Base-by-base conservation (phyloP, 2,888 invertebrate species). In the Nomada fabriciana region DNA sequence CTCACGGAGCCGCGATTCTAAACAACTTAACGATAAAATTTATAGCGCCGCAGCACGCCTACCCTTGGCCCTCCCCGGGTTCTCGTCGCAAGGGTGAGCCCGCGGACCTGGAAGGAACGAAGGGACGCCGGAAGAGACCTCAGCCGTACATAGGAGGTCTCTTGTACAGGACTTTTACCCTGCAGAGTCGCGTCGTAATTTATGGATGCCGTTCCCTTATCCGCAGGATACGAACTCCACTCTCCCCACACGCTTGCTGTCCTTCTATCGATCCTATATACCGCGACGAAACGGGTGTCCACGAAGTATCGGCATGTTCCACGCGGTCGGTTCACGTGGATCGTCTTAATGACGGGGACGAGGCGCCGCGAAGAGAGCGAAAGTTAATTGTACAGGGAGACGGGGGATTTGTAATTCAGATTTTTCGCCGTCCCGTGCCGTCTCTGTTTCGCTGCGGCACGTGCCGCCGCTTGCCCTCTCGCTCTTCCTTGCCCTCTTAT, bases 1-100 rank as follows among this genome's bases (percentile, higher is more conserved):
- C 93, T 93, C 93, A 92, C 91, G 91, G 91, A 91, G 88, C 91
- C 91, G 88, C 89, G 90, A 89, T 91, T 91, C 93, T 93, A 93
- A 93, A 93, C 93, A 94, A 94, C 93, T 93, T 93, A 93, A 93
- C 93, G 93, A 93, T 90, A 92, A 93, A 94, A 94, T 94, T 94
- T 94, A 94, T 94, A 93, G 93, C 92, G 92, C 90, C 89, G 89
- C 86, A 92, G 91, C 92, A 92, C 92, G 93, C 93, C 93, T 90
- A 92, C 91, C 92, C 89, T 90, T 86, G 85, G 87, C 89, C 90
- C 86, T 89, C 88, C 9, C 47, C 23, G 85, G 84, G 84, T 72
- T 80, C 85, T 83, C 83, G 71, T 52, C 73, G 75, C 55, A 63
- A 67, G 77, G 78, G 81, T 73, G 57, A 65, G 60, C n/a, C 42